These are phyloP conservation scores for Calameuta pallipes DNA, from an alignment of 2,888 invertebrate genomes.

Conservation along the genomic window DNA sequence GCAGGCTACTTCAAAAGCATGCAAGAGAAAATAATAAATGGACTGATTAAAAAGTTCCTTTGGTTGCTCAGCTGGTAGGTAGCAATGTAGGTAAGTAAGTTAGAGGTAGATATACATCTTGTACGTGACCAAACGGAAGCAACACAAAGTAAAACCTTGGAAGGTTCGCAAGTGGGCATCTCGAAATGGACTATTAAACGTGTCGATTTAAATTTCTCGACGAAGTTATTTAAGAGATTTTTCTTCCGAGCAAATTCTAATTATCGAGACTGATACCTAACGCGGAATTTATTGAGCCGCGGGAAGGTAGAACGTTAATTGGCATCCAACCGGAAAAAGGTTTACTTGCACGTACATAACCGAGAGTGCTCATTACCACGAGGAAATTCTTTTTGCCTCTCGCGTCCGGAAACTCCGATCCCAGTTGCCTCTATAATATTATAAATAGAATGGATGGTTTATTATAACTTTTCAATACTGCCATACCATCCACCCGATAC, in stretches of 20 bases:
- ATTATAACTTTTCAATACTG: neutral
- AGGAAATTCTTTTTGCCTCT: neutral
- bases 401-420: neutral
- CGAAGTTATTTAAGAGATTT: neutral
- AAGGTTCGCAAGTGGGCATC: neutral
- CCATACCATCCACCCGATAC: neutral
- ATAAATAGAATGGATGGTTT: neutral
- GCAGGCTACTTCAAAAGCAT: neutral
- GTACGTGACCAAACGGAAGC: neutral
- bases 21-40: neutral
- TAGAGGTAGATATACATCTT: neutral
- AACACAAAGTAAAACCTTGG: neutral
- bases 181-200: neutral
- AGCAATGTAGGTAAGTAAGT: neutral
- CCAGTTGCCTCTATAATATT: neutral
- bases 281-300: neutral
- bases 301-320: slow-evolving; percentile 37
- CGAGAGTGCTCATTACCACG: slow-evolving; percentile 39
- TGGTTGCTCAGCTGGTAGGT: neutral
- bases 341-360: slow-evolving; percentile 30
- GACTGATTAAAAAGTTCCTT: neutral
- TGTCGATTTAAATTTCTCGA: neutral
- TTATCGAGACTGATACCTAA: neutral
- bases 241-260: neutral
- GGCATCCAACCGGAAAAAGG: slow-evolving; percentile 41